A percentile compares a stretch with the other conserved stretches of the same genome.
Conservation (phyloP, 2,888 invertebrate species). For the Sclerodermus sp. region DNA sequence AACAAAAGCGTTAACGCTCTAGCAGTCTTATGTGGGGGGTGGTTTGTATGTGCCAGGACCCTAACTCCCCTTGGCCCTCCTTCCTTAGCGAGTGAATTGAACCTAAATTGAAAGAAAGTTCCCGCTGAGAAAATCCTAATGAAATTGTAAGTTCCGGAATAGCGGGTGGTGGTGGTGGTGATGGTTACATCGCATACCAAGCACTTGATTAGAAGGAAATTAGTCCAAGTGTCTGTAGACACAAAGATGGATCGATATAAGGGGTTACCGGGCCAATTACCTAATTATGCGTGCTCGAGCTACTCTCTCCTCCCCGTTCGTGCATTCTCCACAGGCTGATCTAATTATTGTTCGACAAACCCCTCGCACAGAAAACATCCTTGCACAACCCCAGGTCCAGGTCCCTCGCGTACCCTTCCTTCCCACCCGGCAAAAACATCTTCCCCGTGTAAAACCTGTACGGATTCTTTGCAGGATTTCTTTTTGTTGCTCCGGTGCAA, state of each 20-base stretch:
- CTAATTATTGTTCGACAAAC: conserved; percentile 43
- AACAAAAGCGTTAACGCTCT: too few species aligned
- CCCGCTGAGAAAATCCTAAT: too few species aligned
- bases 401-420: conserved; percentile 21
- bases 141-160: background rate
- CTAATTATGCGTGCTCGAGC: conserved; percentile 33
- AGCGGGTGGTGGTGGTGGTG: conserved; percentile 6
- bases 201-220: conserved; percentile 42
- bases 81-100: too few species aligned
- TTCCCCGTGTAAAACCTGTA: background rate
- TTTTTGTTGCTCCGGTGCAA: too few species aligned
- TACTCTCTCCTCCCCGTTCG: conserved; percentile 22
- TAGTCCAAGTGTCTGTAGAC: conserved; percentile 32
- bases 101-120: too few species aligned
- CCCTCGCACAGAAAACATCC: conserved; percentile 22
- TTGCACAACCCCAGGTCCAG: conserved; percentile 22
- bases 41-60: too few species aligned
- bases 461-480: conserved; percentile 10
- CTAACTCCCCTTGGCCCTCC: too few species aligned
- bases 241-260: conserved; percentile 27
- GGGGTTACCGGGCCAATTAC: conserved; percentile 33
- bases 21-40: too few species aligned
- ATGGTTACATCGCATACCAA: conserved; percentile 23
- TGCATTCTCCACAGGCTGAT: conserved; percentile 32
- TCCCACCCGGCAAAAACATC: conserved; percentile 2